A percentile compares a stretch with the other conserved stretches of the same genome.
Conservation (phyloP, 2,888 invertebrate species). For the Bellardia pandia region DNA sequence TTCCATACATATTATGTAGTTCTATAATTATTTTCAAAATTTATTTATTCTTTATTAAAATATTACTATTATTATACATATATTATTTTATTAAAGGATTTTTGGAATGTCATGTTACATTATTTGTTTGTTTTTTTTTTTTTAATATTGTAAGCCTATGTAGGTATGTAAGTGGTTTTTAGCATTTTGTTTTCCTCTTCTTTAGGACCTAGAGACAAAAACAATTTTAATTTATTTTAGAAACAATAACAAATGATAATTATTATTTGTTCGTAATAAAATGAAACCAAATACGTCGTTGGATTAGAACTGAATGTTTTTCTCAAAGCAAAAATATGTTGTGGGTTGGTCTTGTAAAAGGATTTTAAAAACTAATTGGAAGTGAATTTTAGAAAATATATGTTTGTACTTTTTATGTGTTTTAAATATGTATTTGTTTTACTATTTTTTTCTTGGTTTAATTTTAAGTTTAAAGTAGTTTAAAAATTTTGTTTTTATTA, state of each 20-base stretch:
- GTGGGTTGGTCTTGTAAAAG: constrained; percentile 9
- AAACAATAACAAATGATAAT: constrained; percentile 6
- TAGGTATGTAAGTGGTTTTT: constrained; percentile 8
- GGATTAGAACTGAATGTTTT: constrained; percentile 42
- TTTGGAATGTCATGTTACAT: neutral
- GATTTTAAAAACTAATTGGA: constrained; percentile 2
- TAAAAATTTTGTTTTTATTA: constrained; percentile 18
- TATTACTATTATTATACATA: constrained; percentile 4
- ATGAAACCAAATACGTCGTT: constrained; percentile 64
- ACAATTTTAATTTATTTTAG: neutral
- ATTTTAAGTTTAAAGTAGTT: constrained; percentile 23
- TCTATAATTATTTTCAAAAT: constrained; percentile 26
- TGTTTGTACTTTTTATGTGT: constrained; percentile 50
- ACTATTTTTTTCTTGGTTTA: constrained; percentile 16
- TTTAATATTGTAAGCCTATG: neutral
- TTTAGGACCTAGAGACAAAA: neutral
- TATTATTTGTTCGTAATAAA: constrained; percentile 15
- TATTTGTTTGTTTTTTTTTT: neutral
- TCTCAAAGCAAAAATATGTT: constrained; percentile 18
- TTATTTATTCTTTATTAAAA: constrained; percentile 29
- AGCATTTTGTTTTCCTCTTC: neutral
- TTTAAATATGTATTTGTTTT: constrained; percentile 45
- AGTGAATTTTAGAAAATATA: constrained; percentile 14
- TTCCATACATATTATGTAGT: constrained; percentile 21
- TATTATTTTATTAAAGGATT: constrained; percentile 28